Base-by-base conservation (phyloP, 2,113 vertebrate genomes). In the Leptocoma aspasia region DNA sequence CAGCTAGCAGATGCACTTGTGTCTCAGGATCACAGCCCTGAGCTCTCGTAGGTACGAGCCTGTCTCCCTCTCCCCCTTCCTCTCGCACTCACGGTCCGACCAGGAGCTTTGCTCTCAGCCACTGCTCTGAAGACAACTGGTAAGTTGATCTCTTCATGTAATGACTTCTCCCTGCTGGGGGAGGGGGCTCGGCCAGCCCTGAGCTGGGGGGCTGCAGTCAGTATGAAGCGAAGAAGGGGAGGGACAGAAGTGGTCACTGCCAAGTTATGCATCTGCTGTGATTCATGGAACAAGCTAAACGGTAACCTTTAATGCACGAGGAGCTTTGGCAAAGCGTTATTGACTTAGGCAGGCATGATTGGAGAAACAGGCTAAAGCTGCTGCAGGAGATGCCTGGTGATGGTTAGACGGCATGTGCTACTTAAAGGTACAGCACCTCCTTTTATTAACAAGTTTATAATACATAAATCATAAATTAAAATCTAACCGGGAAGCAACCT, bases 131-230 rank as follows among this genome's bases (percentile, higher is more conserved):
- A 98, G 98, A 97, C 97, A 98, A 97, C 98, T 98, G 98, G 99
- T 98, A 99, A 99, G 98, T 97, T 98, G 99, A 99, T 98, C 98
- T 98, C 97, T 97, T 97, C 97, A 96, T 97, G 98, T 96, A 98
- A 97, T 98, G 97, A 97, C 97, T 98, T 98, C 98, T 98, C 97
- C 96, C 94, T 81, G 97, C 96, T 97, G 97, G 97, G 97, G 98
- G 97, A 98, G 98, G 98, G 97, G 97, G 96, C 96, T 96, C 95
- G 86, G 97, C 95, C 97, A 95, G 97, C 98, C 77, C 72, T 53
- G 97, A 91, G 97, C 97, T 97, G 97, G 98, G 97, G 97, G 97
- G 96, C 97, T 98, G 97, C 72, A 98, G 98, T 79, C 86, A 96
- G 96, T 78, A 85, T 57, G 95, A 90, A 97, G 97, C 96, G 76